phyloP scores from a whole-genome alignment of 2,888 invertebrate genomes.

The Unio delphinus region DNA sequence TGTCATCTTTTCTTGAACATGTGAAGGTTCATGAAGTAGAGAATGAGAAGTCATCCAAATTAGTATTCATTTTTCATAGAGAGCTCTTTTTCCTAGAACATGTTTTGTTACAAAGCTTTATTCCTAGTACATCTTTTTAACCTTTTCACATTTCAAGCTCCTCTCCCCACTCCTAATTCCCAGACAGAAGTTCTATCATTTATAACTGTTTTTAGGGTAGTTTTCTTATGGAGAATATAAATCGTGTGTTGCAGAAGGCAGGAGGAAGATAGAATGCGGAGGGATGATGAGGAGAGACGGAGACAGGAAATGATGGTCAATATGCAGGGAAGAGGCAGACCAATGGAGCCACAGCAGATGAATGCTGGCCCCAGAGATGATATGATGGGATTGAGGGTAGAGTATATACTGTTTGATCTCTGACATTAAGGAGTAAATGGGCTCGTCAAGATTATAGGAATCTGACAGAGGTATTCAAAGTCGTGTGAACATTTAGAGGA shows the following conservation, averaged over 20 bases:
- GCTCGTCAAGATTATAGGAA: constrained; percentile 4
- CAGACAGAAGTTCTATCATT: no score
- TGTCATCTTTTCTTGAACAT: no score
- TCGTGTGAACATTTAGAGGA: no score
- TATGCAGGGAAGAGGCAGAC: constrained; percentile 18
- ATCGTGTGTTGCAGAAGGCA: constrained; percentile 24
- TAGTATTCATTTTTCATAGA: no score
- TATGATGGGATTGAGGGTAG: constrained; percentile 8
- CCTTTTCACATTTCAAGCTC: no score
- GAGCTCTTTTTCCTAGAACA: no score
- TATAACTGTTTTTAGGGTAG: background rate
- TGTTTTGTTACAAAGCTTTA: no score
- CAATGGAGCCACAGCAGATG: background rate
- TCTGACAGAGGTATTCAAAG: constrained; percentile 1
- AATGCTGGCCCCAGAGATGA: constrained; percentile 10
- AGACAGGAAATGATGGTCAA: constrained; percentile 45
- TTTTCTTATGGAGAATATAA: background rate
- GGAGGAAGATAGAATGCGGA: constrained; percentile 36
- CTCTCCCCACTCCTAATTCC: no score
- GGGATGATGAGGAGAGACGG: constrained; percentile 24
- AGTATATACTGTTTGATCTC: constrained; percentile 18
- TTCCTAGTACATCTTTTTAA: no score
- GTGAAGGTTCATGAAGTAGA: no score
- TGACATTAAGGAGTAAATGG: constrained; percentile 20
- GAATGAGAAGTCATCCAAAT: no score